A percentile compares a stretch with the other conserved stretches of the same genome.
Conservation (phyloP, 2,888 invertebrate genomes). For the Craniophora ligustri region DNA sequence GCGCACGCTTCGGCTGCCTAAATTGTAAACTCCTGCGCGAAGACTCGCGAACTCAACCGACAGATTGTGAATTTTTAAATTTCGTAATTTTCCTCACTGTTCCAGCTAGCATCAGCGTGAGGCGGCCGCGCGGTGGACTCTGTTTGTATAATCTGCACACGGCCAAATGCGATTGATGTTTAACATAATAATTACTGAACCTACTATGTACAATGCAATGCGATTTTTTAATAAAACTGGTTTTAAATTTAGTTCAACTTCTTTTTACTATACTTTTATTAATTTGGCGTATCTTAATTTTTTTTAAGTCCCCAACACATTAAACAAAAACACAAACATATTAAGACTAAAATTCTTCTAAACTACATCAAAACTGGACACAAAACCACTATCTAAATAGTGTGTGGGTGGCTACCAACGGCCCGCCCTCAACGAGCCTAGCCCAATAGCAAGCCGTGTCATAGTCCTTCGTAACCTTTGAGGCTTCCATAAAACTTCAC, state of each 20-base stretch:
- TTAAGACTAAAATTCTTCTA: not conserved
- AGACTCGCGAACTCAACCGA: constrained; percentile 69
- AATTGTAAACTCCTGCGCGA: constrained; percentile 73
- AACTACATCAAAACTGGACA: constrained; percentile 12
- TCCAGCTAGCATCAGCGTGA: constrained; percentile 57
- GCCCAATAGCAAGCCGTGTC: constrained; percentile 66
- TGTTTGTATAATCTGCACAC: constrained; percentile 39
- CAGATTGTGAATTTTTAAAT: constrained; percentile 65
- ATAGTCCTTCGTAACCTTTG: constrained; percentile 59
- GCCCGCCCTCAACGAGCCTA: constrained; percentile 64
- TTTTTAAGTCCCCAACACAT: constrained; percentile 22
- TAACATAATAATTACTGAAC: constrained; percentile 24
- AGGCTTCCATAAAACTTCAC: constrained; percentile 55
- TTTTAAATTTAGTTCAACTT: constrained; percentile 19
- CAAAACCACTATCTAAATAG: constrained; percentile 8
- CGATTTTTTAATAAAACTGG: constrained; percentile 45
- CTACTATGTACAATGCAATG: constrained; percentile 36
- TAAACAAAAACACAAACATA: constrained; percentile 5
- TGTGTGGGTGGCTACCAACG: constrained; percentile 56
- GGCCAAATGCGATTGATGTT: constrained; percentile 61
- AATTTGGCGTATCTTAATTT: constrained; percentile 14
- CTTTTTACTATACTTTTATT: constrained; percentile 27
- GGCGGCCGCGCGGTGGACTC: constrained; percentile 21
- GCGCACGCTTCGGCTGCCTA: constrained; percentile 59
- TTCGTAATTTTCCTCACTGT: constrained; percentile 67